Evolutionary conservation across 1,140 invertebrate species (phyloP), one percentile per base, ranked within the genome.

Genomic region (Oedothorax gibbosus): DNA sequence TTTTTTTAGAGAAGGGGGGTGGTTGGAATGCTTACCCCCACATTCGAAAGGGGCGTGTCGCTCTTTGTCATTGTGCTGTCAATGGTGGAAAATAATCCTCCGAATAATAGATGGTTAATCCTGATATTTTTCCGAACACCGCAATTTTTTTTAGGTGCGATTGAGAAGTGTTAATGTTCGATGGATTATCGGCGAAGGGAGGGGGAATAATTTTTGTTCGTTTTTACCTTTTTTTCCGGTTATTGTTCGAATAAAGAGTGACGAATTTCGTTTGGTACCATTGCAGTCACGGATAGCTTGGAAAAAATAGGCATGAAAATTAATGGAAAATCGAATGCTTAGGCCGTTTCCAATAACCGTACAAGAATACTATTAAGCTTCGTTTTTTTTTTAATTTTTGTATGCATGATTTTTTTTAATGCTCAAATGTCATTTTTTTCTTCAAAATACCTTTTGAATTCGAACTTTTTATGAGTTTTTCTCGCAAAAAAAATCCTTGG

Each of bases 91-190:
- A 81, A 71, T 81, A 81, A 81, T 81, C 66, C 78, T 5, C 14
- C 21, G 72, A 64, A 84, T 75, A 84, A 84, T 84, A 18, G 81
- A 84, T 84, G 18, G 62, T 12, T 84, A 84, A 84, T 84, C 81
- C 71, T 35, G 68, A 35, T n/a, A 75, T 51, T 75, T 51, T 49
- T 51, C 20, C 49, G 50, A n/a, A 53, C 15, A 54, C 69, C 69
- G 69, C 69, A 71, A 71, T 53, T 21, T 71, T 71, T 53, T 49
- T 71, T 60, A 12, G n/a, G 69, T 53, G 21, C 51, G 21, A 71
- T n/a, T 35, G 35, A 35, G 35, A 18, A 51, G 69, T 71, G 69
- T 71, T 71, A 71, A 71, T 71, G 69, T 71, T 71, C 72, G 72
- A 75, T 14, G 72, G 54, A 57, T 75, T 75, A 75, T 18, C 35